Evolutionary conservation across 92 coral and sea anemone genomes (phyloP), one percentile per base, ranked within the genome.

Genomic region (Pocillopora grandis): DNA sequence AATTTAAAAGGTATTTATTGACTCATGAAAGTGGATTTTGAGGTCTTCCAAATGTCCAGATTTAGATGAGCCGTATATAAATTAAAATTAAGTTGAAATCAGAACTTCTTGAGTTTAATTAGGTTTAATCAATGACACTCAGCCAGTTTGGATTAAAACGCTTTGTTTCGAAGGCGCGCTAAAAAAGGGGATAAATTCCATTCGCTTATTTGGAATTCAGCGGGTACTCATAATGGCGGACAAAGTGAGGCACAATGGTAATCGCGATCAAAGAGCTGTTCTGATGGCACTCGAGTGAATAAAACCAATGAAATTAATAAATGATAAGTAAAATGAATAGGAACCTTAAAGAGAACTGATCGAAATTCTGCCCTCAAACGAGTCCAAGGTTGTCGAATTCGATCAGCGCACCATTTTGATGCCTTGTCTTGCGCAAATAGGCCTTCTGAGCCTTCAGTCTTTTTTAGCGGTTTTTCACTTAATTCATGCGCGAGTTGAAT

Each of bases 181-280:
- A 76, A 56, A 76, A 76, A 57, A 76, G 80, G 80, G 55, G 42
- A 76, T 76, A 20, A 58, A 67, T 67, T 81, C 80, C 55, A 12
- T 67, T 67, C 80, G 42, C 68, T 9, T 21, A 58, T 76, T 61
- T 61, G 1, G 42, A 81, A 36, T 56, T 56, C 76, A 78, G 19
- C 3, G 71, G 48, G 55, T 6, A 60, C n/a, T 62, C 70, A 78
- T 37, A 16, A 60, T 56, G 31, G 75, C 70, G 17, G 57, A 78
- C 70, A 0, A 1, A 6, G 27, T 56, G 21, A 65, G n/a, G 71
- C 20, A 62, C 12, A 60, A 42, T 10, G 83, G 66, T 57, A 65
- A 31, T 60, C 71, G 31, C 18, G 31, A 23, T 58, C 16, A 35
- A 13, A 11, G 27, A 36, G 70, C 20, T 56, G 21, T 78, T 72